phyloP scores from a whole-genome alignment of 2,888 invertebrate genomes.

The Malacosoma neustria region DNA sequence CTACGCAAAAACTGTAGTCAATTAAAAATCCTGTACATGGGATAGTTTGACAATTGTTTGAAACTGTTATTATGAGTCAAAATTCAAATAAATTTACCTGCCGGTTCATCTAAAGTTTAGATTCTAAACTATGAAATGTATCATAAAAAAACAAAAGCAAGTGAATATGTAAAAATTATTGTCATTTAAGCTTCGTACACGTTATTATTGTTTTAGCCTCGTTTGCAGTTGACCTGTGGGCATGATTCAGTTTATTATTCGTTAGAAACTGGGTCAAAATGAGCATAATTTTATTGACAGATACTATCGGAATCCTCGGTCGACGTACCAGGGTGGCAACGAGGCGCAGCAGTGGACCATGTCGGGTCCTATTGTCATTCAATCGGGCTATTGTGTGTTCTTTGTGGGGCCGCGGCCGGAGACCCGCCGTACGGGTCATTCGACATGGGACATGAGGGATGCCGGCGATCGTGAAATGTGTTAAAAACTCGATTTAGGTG shows the following conservation, averaged over 20 bases:
- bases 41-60: no score
- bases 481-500: constrained; percentile 11
- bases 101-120: no score
- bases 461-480: constrained; percentile 24
- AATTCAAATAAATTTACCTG: no score
- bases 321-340: constrained; percentile 29
- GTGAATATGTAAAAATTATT: no score
- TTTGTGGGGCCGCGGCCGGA: constrained; percentile 38
- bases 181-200: no score
- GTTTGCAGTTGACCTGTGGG: constrained; percentile 27
- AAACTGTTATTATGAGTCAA: no score
- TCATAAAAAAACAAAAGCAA: no score
- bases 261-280: constrained; percentile 40
- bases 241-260: constrained; percentile 41
- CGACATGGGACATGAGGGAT: constrained; percentile 43
- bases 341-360: constrained; percentile 45
- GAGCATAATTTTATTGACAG: constrained; percentile 41
- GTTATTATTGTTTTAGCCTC: no score
- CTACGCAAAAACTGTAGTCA: no score
- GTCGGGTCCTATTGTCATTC: constrained; percentile 56
- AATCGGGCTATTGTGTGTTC: constrained; percentile 52
- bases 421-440: constrained; percentile 28
- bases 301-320: constrained; percentile 17
- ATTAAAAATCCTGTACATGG: no score
- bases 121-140: no score